These are phyloP conservation scores for Portevinia maculata DNA, from an alignment of 2,888 invertebrate species.

Conservation along the genomic window DNA sequence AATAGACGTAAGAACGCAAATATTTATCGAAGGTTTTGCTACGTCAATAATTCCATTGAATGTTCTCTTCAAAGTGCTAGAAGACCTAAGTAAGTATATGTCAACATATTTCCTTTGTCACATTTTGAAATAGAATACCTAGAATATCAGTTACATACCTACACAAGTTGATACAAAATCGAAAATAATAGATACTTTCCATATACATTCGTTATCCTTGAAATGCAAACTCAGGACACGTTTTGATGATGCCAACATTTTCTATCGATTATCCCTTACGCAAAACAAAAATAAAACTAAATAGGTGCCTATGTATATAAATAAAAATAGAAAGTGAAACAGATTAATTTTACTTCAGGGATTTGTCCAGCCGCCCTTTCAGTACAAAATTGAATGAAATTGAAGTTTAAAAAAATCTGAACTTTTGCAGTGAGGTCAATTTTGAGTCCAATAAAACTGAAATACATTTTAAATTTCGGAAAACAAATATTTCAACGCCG, in stretches of 20 bases:
- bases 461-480: too few species aligned
- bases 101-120: slow-evolving; percentile 1
- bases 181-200: not conserved
- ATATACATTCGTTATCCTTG: slow-evolving; percentile 4
- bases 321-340: too few species aligned
- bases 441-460: too few species aligned
- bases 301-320: too few species aligned
- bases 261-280: slow-evolving; percentile 43
- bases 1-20: not conserved
- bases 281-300: too few species aligned
- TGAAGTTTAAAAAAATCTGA: too few species aligned
- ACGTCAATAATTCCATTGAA: not conserved
- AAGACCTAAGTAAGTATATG: not conserved
- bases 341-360: slow-evolving; percentile 34
- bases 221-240: slow-evolving; percentile 29
- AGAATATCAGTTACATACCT: not conserved
- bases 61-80: not conserved
- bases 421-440: too few species aligned
- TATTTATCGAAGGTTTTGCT: not conserved
- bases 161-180: not conserved
- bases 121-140: slow-evolving; percentile 3
- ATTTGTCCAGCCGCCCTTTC: too few species aligned
- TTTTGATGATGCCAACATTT: slow-evolving; percentile 28
- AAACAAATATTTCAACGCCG: too few species aligned
- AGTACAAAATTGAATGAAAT: too few species aligned